Evolutionary conservation across 2,113 vertebrate genomes (phyloP).

Genomic region (Lycocorax pyrrhopterus): DNA sequence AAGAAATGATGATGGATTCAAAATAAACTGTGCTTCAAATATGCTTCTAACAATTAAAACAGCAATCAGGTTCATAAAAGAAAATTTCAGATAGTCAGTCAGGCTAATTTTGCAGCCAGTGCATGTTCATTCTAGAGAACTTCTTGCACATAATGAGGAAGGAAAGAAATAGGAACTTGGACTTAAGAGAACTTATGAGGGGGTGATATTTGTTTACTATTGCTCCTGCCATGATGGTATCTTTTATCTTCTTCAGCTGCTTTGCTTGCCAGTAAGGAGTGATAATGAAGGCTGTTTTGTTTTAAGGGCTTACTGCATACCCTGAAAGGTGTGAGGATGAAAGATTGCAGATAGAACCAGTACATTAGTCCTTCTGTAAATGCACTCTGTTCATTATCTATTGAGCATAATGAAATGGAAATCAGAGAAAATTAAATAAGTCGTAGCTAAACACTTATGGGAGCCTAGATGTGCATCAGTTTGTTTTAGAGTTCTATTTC

Average conservation of each 20-base stretch:
- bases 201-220: not conserved
- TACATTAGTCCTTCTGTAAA: not conserved
- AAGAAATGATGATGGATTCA: not conserved
- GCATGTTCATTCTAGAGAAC: not conserved
- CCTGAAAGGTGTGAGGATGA: not conserved
- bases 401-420: not conserved
- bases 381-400: not conserved
- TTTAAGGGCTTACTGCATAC: not conserved
- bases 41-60: not conserved
- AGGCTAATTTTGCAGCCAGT: not conserved
- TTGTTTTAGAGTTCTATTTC: not conserved
- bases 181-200: not conserved
- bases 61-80: not conserved
- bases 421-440: not conserved
- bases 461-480: not conserved
- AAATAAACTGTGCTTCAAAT: not conserved
- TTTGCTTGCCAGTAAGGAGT: not conserved
- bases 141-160: not conserved
- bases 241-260: conserved; percentile 11
- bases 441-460: not conserved
- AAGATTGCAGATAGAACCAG: not conserved
- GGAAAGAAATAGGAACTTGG: not conserved
- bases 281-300: not conserved
- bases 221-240: not conserved
- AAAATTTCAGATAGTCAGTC: not conserved